Conservation (phyloP, 1,140 invertebrate genomes). For the Pseudomyrmex dendroicus region DNA sequence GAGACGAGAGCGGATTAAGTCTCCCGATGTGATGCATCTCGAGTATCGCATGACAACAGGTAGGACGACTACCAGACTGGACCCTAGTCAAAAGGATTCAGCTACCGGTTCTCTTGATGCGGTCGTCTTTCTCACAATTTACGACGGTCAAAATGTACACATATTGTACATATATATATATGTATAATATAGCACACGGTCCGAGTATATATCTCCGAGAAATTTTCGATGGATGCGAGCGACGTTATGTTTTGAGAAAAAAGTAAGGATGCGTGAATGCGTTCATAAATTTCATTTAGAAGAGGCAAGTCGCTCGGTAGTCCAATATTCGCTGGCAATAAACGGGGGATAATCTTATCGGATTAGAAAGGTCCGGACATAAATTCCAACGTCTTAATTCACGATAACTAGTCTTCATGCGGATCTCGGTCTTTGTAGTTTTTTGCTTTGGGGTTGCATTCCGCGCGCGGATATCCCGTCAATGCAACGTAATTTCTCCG, state of each 20-base stretch:
- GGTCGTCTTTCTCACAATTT: conserved; percentile 55
- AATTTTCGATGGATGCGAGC: conserved; percentile 27
- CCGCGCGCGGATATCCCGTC: not conserved
- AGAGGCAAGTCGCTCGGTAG: not conserved
- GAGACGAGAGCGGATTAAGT: conserved; percentile 65
- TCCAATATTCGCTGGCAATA: conserved; percentile 14
- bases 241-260: conserved; percentile 2
- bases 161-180: not conserved
- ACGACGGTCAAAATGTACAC: not conserved
- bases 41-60: conserved; percentile 76
- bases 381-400: conserved; percentile 50
- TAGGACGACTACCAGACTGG: conserved; percentile 62
- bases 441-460: not conserved
- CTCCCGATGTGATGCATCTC: conserved; percentile 59
- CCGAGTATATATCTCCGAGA: conserved; percentile 6
- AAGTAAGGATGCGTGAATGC: not conserved
- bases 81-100: conserved; percentile 64
- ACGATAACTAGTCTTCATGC: not conserved
- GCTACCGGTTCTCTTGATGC: conserved; percentile 71
- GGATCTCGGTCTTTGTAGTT: not conserved
- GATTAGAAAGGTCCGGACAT: conserved; percentile 29
- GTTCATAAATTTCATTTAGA: conserved; percentile 28
- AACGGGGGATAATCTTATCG: conserved; percentile 27
- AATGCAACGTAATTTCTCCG: not conserved
- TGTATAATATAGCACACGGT: conserved; percentile 1